Evolutionary conservation across 2,888 invertebrate genomes (phyloP), one percentile per base, ranked within the genome.

Genomic region (Papilio gigon): DNA sequence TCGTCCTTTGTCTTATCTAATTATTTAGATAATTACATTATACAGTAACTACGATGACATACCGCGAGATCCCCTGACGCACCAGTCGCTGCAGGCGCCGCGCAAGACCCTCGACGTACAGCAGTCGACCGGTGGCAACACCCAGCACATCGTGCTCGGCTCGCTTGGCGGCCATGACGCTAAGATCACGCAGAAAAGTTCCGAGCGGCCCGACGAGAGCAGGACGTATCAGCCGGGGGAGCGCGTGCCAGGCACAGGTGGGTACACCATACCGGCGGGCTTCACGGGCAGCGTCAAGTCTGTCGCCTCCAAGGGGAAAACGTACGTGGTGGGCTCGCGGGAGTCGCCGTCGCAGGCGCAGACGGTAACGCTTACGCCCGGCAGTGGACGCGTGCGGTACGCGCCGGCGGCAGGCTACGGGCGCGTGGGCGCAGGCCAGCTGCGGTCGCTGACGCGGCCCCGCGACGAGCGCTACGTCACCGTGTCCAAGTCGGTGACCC

Each of bases 401-500:
- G 77, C 78, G 11, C 79, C 86, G 67, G 85, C 88, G n/a, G 73
- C 77, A 17, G 72, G 76, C 9, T 84, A 84, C 67, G 77, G 79
- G 4, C 85, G 80, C 66, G 82, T 90, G 1, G 79, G 82, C 68
- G 82, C 87, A 0, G 89, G 86, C 72, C 84, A 90, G 75, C 78
- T 91, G 59, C 83, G 86, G 70, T 90, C 90, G 8, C 78, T 91
- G 12, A 78, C 80, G 1, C 86, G 84, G 73, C 78, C 88, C 14
- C 92, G 93, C 73, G 90, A 93, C n/a, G 94, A 95, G 66, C 94
- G 94, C 77, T 97, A 95, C 83, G 94, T 96, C 3, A 95, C 97
- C 0, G 94, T 96, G 5, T 95, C 96, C 1, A 97, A 96, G 83
- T 96, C 96, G 2, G 95, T 96, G 63, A 95, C 96, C 0, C 96